A percentile compares a stretch with the other conserved stretches of the same genome.
Conservation (phyloP, 2,797 vertebrate genomes). For the Hippocampus kuda region DNA sequence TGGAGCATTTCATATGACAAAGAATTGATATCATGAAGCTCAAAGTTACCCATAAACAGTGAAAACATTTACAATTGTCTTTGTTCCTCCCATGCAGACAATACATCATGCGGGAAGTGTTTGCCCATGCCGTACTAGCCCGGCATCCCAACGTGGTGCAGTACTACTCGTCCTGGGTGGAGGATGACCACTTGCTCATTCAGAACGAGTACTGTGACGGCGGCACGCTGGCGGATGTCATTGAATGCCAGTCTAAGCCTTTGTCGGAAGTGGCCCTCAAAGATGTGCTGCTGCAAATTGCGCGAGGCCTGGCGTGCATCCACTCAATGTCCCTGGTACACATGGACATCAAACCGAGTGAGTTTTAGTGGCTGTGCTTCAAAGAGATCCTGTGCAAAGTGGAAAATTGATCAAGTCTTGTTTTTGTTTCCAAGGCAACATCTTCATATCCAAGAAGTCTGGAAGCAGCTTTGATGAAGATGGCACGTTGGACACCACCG, state of each 20-base stretch:
- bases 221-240: constrained; percentile 87
- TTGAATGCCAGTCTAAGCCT: constrained; percentile 82
- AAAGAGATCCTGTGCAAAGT: background rate
- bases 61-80: background rate
- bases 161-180: constrained; percentile 97
- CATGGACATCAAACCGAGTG: constrained; percentile 99
- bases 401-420: background rate
- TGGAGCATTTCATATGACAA: constrained; percentile 28
- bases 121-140: constrained; percentile 93
- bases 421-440: constrained; percentile 76
- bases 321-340: constrained; percentile 93
- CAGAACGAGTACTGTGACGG: constrained; percentile 98
- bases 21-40: background rate
- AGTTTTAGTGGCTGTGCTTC: constrained; percentile 47
- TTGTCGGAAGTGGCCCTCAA: constrained; percentile 85
- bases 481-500: constrained; percentile 71
- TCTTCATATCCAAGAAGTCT: constrained; percentile 88
- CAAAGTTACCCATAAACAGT: too few relatives aligned
- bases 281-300: constrained; percentile 87
- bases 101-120: constrained; percentile 91
- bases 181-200: constrained; percentile 99
- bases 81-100: constrained; percentile 63
- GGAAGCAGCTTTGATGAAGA: constrained; percentile 80
- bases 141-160: constrained; percentile 94
- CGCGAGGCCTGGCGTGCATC: constrained; percentile 88